These are phyloP conservation scores for Pteropus alecto DNA, from an alignment of 2,113 vertebrate genomes.

Conservation along the genomic window DNA sequence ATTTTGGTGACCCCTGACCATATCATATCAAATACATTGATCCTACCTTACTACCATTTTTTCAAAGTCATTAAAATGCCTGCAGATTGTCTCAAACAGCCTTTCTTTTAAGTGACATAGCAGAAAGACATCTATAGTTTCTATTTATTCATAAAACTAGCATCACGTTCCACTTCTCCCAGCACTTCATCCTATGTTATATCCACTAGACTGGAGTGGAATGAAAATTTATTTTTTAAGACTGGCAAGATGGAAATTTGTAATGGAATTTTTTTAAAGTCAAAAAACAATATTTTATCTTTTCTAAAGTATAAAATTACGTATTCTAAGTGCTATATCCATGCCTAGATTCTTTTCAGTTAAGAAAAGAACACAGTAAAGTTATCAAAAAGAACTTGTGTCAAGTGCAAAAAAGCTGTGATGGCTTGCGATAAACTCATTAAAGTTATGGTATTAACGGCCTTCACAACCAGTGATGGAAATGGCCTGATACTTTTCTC, in stretches of 20 bases:
- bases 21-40: background rate
- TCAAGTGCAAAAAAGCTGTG: background rate
- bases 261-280: background rate
- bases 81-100: background rate
- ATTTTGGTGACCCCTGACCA: background rate
- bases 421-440: background rate
- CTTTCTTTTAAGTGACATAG: background rate
- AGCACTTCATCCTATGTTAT: background rate
- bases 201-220: background rate
- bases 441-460: constrained; percentile 37
- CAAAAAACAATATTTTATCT: background rate
- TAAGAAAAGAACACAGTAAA: constrained; percentile 39
- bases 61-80: background rate
- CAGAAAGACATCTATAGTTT: background rate
- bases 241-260: background rate
- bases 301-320: background rate
- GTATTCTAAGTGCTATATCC: background rate
- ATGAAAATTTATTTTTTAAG: background rate
- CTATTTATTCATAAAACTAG: background rate
- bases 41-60: background rate
- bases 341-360: background rate
- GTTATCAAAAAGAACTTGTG: constrained; percentile 15
- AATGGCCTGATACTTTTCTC: constrained; percentile 33
- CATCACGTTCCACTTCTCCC: background rate
- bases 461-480: constrained; percentile 37